Conservation (phyloP, 2,888 invertebrate genomes). For the Drosophila ustulata region DNA sequence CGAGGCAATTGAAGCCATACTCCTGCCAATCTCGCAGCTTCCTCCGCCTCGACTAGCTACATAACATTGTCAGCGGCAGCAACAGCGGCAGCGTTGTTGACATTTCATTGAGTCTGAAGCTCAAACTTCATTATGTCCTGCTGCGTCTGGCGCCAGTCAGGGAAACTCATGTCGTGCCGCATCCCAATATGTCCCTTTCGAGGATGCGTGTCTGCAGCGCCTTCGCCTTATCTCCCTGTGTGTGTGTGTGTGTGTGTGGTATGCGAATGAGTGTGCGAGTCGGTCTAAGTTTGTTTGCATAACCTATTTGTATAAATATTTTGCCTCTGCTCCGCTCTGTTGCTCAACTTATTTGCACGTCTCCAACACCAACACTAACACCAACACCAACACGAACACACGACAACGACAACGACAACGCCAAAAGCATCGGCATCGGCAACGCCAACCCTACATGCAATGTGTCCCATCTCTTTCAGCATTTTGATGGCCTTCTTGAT, state of each 20-base stretch:
- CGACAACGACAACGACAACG: conserved; percentile 28
- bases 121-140: conserved; percentile 82
- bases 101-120: conserved; percentile 80
- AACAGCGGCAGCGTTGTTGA: conserved; percentile 64
- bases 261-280: conserved; percentile 55
- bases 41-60: background rate
- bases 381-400: background rate
- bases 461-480: conserved; percentile 7
- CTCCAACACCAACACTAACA: conserved; percentile 23
- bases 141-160: conserved; percentile 72
- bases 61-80: conserved; percentile 20
- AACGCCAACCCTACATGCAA: conserved; percentile 14
- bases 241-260: conserved; percentile 19
- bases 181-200: conserved; percentile 12
- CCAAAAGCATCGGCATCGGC: conserved; percentile 27
- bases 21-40: background rate
- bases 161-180: conserved; percentile 65
- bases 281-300: conserved; percentile 79
- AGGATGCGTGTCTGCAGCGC: conserved; percentile 24
- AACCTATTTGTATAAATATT: conserved; percentile 82
- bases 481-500: conserved; percentile 30
- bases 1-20: conserved; percentile 52
- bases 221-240: conserved; percentile 33
- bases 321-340: conserved; percentile 73
- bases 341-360: conserved; percentile 75